Evolutionary conservation across 2,888 invertebrate genomes (phyloP), one percentile per base, ranked within the genome.

Genomic region (Agelastica alni): DNA sequence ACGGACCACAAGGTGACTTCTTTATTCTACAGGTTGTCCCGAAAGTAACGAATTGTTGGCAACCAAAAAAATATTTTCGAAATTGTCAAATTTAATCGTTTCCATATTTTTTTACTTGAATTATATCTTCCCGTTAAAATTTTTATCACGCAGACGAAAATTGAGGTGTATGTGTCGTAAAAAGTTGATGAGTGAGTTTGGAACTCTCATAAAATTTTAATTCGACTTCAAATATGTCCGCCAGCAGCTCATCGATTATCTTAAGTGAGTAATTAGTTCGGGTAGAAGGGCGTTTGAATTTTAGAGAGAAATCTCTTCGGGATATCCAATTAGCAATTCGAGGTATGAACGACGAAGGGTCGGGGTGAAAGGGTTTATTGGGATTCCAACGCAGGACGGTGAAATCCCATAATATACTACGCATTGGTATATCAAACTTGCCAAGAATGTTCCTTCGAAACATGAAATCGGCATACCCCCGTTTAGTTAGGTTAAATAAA

Each of bases 251-350:
- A 12, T 32, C 4, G 32, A 32, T 36, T 36, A 36, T 9, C 34
- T 9, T 32, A 5, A 32, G 12, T 32, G 12, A 13, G 12, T 17
- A 17, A 36, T 36, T 17, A 16, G 18, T 36, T n/a, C 2, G n/a
- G 18, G n/a, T n/a, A n/a, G n/a, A n/a, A n/a, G n/a, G 17, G 36
- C 10, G 17, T 36, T 36, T 9, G n/a, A 18, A 36, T 36, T 36
- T 36, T 5, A 17, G 18, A 36, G 17, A 7, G 17, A 13, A 14
- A 32, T 32, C 26, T 12, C 13, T 13, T 32, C 10, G 32, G 32
- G 32, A 36, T 36, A 32, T 18, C 36, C 36, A 36, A 36, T 36
- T 36, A 36, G 16, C 3, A 36, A n/a, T 17, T 6, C 9, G 26
- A 9, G 3, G 9, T 7, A 9, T 6, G 6, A n/a, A 10, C 7